Evolutionary conservation across 2,888 invertebrate species (phyloP), one percentile per base, ranked within the genome.

Genomic region (Psylliodes chrysocephalus): DNA sequence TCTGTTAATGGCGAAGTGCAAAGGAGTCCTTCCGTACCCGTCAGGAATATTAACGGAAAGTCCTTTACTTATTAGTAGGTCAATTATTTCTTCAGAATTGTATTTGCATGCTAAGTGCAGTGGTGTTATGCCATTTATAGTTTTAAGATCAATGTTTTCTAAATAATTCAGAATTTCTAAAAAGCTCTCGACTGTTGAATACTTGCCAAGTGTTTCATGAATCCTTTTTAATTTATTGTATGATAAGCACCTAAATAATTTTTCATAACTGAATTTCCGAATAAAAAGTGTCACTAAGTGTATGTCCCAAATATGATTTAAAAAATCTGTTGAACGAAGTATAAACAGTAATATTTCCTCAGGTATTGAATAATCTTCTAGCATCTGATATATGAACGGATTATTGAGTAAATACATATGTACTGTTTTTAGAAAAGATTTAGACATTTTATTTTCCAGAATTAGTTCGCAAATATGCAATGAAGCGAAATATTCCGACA

Each of bases 401-500:
- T 22, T 17, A 4, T 22, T 2, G 3, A 22, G 22, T 22, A 22
- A 22, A 2, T 22, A 12, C 1, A 10, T n/a, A n/a, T 22, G 0
- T 17, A 7, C n/a, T 10, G 22, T 22, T 19, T 25, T 5, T 1
- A 57, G 33, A 5, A 46, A 44, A 7, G 47, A 14, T 15, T 7
- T 5, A 4, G 47, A 35, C 10, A 46, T 22, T 28, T 57, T 15
- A n/a, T 15, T 15, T 17, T 38, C 3, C 7, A 18, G 17, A 30
- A 60, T 18, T n/a, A 52, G 25, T 14, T 22, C 28, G 17, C 17
- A 40, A 1, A 60, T 8, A 25, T 42, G 12, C 7, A 17, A 17
- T 3, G 60, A 42, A 5, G 42, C 51, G 14, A 60, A 60, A 52
- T 60, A 60, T 47, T 60, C 60, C 8, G 60, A 53, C 12, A 54